A percentile compares a stretch with the other conserved stretches of the same genome.
phyloP scores from a whole-genome alignment of 1,140 invertebrate genomes.

The Pseudomyrmex cubaensis region DNA sequence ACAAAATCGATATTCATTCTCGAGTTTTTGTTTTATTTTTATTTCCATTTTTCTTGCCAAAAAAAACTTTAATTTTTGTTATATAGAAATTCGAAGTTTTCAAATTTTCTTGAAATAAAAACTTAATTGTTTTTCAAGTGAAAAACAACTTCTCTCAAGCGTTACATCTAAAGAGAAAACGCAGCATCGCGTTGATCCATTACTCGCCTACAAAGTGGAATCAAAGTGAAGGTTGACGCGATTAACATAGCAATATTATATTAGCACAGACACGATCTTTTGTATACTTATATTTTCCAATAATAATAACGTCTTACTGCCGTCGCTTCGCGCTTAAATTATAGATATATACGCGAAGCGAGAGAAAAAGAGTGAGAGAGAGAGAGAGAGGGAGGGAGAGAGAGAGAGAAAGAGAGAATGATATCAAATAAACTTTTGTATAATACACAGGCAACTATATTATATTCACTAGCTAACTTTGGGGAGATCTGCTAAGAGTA shows the following conservation, averaged over 20 bases:
- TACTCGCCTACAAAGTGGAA: conserved; percentile 45
- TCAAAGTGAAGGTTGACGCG: conserved; percentile 15
- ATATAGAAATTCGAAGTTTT: no score
- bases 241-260: conserved; percentile 66
- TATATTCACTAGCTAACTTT: conserved; percentile 32
- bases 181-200: neutral
- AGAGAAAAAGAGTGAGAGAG: neutral
- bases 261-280: conserved; percentile 60
- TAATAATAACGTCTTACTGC: conserved; percentile 65
- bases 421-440: conserved; percentile 71
- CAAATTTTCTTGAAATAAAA: no score
- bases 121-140: neutral
- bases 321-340: conserved; percentile 55
- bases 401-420: neutral
- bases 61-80: no score
- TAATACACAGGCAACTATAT: conserved; percentile 61
- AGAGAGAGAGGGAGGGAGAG: no score
- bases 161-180: conserved; percentile 8
- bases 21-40: neutral
- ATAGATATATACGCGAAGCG: conserved; percentile 36
- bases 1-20: conserved; percentile 3
- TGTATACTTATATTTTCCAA: conserved; percentile 66
- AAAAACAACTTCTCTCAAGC: neutral
- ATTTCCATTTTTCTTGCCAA: no score
- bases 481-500: conserved; percentile 7